Base-by-base conservation (phyloP, 2,888 invertebrate genomes). In the Heliothis peltigera region DNA sequence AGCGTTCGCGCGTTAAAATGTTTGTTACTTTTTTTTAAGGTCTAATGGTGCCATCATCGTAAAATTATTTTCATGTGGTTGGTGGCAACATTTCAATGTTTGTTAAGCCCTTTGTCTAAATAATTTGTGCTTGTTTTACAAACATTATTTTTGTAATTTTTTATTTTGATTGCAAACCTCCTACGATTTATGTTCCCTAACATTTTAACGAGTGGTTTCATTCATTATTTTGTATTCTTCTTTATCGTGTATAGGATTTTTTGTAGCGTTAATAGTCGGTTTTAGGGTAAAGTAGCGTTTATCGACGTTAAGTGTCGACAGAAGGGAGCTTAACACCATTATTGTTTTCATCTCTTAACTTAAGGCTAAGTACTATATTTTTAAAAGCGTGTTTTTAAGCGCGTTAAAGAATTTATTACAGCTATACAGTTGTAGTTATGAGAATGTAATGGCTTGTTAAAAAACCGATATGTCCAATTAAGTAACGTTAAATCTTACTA, bases 51-150 rank as follows among this genome's bases (percentile, higher is more conserved):
- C 75, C 74, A 84, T 81, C 68, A 74, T 70, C 74, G 47, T 75
- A 60, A 73, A 78, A 75, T 66, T 73, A 82, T 83, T 83, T 84
- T 83, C 78, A 84, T 87, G 87, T 82, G 83, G 83, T 80, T 80
- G 69, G 78, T 80, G 61, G 64, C 82, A 80, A 79, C 57, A 78
- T 60, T 72, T 60, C 63, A 64, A 77, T 79, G 80, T 63, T 78
- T 74, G 60, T 78, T 75, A 69, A 25, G 52, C 60, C 71, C 21
- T 75, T 62, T 55, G 64, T 64, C 54, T 59, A 70, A 73, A 80
- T 75, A 74, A 80, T 68, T 57, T 15, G 51, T 65, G 59, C 73
- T 52, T 55, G 55, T 73, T 68, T 80, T 77, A 74, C 75, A 54
- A 49, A n/a, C 55, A 47, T 58, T 72, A 10, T 19, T 81, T 84